phyloP scores from a whole-genome alignment of 2,888 invertebrate species.

The Dasypolia templi region DNA sequence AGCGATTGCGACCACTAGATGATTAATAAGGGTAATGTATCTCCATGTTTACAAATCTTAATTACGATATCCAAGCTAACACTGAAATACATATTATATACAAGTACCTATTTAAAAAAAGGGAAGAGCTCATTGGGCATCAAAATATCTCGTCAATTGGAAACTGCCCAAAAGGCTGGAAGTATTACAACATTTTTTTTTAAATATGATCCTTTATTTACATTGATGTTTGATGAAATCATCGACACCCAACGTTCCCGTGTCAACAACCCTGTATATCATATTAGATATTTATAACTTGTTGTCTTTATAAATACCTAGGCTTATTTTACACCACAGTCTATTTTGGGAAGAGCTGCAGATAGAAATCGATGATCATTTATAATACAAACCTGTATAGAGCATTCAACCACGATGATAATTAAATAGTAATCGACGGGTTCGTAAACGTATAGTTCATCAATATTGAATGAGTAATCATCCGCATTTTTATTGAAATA shows the following conservation, averaged over 20 bases:
- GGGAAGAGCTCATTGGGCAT: not conserved
- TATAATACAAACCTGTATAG: slow-evolving; percentile 44
- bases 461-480: slow-evolving; percentile 45
- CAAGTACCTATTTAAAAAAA: not conserved
- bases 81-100: not conserved
- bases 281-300: slow-evolving; percentile 19
- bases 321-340: slow-evolving; percentile 19
- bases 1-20: too few species aligned
- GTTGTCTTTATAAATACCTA: slow-evolving; percentile 24
- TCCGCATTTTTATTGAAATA: slow-evolving; percentile 33
- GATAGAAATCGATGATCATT: slow-evolving; percentile 43
- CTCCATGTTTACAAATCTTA: not conserved
- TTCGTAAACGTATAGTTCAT: slow-evolving; percentile 35
- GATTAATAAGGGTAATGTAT: not conserved
- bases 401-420: slow-evolving; percentile 29
- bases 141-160: not conserved
- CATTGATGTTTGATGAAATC: too few species aligned
- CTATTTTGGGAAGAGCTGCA: slow-evolving; percentile 36
- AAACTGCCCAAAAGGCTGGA: not conserved
- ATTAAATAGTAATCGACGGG: slow-evolving; percentile 39
- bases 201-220: too few species aligned
- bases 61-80: too few species aligned
- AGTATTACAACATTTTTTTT: not conserved
- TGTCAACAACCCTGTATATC: slow-evolving; percentile 2
- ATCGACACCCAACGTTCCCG: not conserved